Conservation (phyloP, 2,113 vertebrate species). For the Oryzias javanicus region DNA sequence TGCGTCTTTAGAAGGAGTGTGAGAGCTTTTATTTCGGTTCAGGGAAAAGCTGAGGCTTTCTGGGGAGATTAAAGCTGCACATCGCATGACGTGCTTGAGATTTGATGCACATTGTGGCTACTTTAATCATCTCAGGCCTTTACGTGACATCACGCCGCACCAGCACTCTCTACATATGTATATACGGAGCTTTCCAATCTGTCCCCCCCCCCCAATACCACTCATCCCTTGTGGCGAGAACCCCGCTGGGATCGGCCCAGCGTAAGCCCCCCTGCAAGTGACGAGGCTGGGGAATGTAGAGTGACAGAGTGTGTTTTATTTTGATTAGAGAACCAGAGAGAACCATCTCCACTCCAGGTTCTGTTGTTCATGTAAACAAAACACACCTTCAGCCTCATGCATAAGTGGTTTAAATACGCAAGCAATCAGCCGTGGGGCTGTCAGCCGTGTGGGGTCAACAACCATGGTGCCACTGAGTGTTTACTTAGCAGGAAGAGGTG, state of each 20-base stretch:
- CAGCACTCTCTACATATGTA: conserved; percentile 5
- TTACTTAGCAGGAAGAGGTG: conserved; percentile 24
- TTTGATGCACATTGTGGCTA: conserved; percentile 46
- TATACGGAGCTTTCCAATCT: conserved; percentile 3
- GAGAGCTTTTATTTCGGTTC: conserved; percentile 27
- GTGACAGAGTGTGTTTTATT: conserved; percentile 55
- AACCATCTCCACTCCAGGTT: conserved; percentile 52
- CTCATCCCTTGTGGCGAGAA: conserved; percentile 20
- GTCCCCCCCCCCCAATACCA: neutral
- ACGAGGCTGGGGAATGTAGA: conserved; percentile 35
- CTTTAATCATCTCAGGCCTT: conserved; percentile 53
- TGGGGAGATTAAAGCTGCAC: conserved; percentile 50
- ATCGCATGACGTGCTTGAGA: conserved; percentile 46
- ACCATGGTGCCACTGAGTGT: conserved; percentile 18
- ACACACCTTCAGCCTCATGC: conserved; percentile 16
- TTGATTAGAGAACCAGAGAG: conserved; percentile 53
- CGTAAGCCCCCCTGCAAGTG: conserved; percentile 45
- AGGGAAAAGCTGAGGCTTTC: conserved; percentile 33
- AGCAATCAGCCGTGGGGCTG: conserved; percentile 34
- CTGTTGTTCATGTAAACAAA: conserved; percentile 71
- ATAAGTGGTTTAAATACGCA: conserved; percentile 37
- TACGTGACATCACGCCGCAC: conserved; percentile 35
- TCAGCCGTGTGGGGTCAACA: conserved; percentile 20
- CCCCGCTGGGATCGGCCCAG: conserved; percentile 30
- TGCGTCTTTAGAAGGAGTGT: conserved; percentile 30